phyloP scores from a whole-genome alignment of 2,797 vertebrate genomes.

The Arrhamphus sclerolepis region DNA sequence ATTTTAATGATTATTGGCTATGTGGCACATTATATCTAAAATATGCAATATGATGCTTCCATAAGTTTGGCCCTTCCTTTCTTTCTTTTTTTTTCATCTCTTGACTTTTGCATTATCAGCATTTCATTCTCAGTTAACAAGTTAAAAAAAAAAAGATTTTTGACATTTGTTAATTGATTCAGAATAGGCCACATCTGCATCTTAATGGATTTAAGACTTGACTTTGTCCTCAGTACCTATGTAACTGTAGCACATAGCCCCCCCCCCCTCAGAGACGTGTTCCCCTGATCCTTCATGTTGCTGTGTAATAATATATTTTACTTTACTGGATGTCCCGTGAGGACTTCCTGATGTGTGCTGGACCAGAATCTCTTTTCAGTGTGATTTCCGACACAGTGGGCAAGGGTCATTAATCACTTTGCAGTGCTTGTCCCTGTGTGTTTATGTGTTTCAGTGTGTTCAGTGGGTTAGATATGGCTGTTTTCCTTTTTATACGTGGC shows the following conservation, averaged over 20 bases:
- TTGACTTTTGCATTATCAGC: too few species aligned
- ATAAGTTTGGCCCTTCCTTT: too few species aligned
- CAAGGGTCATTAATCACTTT: constrained; percentile 76
- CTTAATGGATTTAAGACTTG: too few species aligned
- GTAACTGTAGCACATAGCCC: constrained; percentile 5
- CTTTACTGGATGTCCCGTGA: constrained; percentile 73
- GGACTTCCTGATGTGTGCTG: constrained; percentile 81
- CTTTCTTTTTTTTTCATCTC: too few species aligned
- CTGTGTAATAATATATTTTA: constrained; percentile 77
- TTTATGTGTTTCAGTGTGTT: constrained; percentile 30
- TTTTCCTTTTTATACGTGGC: constrained; percentile 60
- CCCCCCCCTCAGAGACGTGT: constrained; percentile 28
- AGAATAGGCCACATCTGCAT: too few species aligned
- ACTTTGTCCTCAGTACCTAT: too few species aligned
- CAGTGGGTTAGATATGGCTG: constrained; percentile 48
- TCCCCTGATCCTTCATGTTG: constrained; percentile 41
- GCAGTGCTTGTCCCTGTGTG: constrained; percentile 43
- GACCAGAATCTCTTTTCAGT: constrained; percentile 71
- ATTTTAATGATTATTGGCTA: too few species aligned
- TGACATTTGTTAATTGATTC: too few species aligned
- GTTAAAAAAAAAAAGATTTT: too few species aligned
- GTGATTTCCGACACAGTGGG: constrained; percentile 75
- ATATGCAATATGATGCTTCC: too few species aligned
- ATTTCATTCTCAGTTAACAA: too few species aligned
- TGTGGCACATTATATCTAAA: too few species aligned